phyloP scores from a whole-genome alignment of 2,888 invertebrate genomes.

The Nephrocerus scutellatus region DNA sequence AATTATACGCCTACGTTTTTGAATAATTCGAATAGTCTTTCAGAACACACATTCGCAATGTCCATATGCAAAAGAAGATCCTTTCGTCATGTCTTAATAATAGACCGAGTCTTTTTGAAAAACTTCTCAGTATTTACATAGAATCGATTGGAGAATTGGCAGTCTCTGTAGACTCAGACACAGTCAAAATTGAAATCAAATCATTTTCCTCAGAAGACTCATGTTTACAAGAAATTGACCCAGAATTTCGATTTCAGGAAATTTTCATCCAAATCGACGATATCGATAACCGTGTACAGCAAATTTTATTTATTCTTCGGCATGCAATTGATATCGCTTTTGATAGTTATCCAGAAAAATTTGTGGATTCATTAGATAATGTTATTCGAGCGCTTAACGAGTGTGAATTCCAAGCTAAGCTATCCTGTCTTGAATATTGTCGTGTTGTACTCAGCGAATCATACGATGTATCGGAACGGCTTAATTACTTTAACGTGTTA shows the following conservation, averaged over 20 bases:
- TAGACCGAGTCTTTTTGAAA: conserved; percentile 34
- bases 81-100: conserved; percentile 38
- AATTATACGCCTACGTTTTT: neutral
- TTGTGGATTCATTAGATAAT: conserved; percentile 26
- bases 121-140: conserved; percentile 29
- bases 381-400: conserved; percentile 32
- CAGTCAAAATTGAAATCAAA: no score
- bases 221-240: conserved; percentile 30
- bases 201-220: conserved; percentile 27
- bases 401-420: conserved; percentile 31
- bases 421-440: conserved; percentile 33
- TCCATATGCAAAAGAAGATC: conserved; percentile 37
- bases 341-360: conserved; percentile 27
- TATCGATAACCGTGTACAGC: conserved; percentile 27
- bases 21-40: conserved; percentile 3
- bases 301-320: conserved; percentile 29
- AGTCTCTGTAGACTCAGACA: conserved; percentile 10
- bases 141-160: conserved; percentile 29
- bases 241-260: conserved; percentile 25
- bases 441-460: conserved; percentile 23
- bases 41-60: conserved; percentile 33
- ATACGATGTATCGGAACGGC: conserved; percentile 15
- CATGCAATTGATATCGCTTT: conserved; percentile 31
- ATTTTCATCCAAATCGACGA: conserved; percentile 25
- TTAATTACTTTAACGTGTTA: conserved; percentile 22